Conservation (phyloP, 2,113 vertebrate genomes). For the Columba livia region DNA sequence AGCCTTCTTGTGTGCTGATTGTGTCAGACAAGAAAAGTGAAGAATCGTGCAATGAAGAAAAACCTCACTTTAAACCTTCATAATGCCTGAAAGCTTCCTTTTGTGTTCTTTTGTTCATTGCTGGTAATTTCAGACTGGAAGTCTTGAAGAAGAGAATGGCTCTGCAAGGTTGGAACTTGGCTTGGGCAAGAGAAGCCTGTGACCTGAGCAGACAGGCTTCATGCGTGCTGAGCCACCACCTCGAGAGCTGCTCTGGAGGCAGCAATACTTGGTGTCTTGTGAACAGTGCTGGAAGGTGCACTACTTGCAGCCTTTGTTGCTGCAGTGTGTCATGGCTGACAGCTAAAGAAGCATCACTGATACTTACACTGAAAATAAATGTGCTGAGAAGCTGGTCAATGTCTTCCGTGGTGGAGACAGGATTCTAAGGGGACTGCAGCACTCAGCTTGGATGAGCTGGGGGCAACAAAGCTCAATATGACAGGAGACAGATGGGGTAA, state of each 20-base stretch:
- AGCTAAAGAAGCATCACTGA: neutral
- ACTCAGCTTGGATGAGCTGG: neutral
- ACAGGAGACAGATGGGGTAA: neutral
- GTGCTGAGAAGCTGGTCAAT: neutral
- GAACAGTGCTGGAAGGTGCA: neutral
- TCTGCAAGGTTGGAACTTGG: neutral
- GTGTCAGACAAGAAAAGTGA: neutral
- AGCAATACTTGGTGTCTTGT: neutral
- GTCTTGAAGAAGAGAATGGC: neutral
- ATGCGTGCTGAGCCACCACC: fast-evolving
- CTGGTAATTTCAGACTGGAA: neutral
- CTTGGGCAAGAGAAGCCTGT: neutral
- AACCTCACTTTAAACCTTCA: neutral
- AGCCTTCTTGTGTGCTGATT: neutral
- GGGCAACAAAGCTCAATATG: neutral
- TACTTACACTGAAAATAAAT: neutral
- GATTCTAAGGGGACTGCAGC: neutral
- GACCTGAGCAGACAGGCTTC: fast-evolving
- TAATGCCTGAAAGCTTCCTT: neutral
- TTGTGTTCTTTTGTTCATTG: neutral
- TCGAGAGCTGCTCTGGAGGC: neutral
- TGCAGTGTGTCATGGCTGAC: neutral
- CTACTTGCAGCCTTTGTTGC: neutral
- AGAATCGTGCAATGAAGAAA: neutral
- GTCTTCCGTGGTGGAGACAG: neutral